Evolutionary conservation across 2,888 invertebrate genomes (phyloP), one percentile per base, ranked within the genome.

Genomic region (Tenthredo notha): DNA sequence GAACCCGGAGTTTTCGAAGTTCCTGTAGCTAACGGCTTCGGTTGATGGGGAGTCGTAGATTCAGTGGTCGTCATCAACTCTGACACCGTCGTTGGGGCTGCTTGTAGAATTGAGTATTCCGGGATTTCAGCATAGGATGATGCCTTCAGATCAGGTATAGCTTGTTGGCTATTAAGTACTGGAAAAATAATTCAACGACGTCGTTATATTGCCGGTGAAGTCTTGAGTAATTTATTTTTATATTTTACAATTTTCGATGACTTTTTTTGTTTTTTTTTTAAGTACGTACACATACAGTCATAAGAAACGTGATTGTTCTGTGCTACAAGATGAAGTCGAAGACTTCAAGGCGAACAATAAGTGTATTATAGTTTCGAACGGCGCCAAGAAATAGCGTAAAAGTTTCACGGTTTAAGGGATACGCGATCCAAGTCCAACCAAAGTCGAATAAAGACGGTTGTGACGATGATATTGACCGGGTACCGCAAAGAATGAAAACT

Each of bases 381-480:
- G 61, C 80, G 61, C 58, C 40, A 61, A 18, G 40, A 61, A 80
- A 80, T 40, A 40, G 40, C 12, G 61, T 61, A 80, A 61, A 61
- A 80, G 80, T 80, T 80, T 61, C 40, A 10, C n/a, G 50, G 77
- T 6, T 77, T 4, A 54, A 50, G 54, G 54, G 50, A 50, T 29
- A 54, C 9, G 12, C 21, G 61, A 80, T 61, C 25, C 80, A 58
- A 58, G 61, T 80, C 37, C 61, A 37, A 40, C 61, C 37, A 61
- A 80, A 58, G 37, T 80, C 58, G 37, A 80, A 61, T 80, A 37
- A 80, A 80, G 80, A 40, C 58, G 40, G 61, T 61, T 80, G 80
- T 40, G 50, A 80, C 80, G 80, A 37, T 40, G 80, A 61, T 80
- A 80, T 80, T 61, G 58, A 77, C 77, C 54, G 77, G 33, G 47